Percentiles rank a stretch among this genome's conserved stretches.
phyloP scores from a whole-genome alignment of 2,888 invertebrate species.

The Tubulanus polymorphus region DNA sequence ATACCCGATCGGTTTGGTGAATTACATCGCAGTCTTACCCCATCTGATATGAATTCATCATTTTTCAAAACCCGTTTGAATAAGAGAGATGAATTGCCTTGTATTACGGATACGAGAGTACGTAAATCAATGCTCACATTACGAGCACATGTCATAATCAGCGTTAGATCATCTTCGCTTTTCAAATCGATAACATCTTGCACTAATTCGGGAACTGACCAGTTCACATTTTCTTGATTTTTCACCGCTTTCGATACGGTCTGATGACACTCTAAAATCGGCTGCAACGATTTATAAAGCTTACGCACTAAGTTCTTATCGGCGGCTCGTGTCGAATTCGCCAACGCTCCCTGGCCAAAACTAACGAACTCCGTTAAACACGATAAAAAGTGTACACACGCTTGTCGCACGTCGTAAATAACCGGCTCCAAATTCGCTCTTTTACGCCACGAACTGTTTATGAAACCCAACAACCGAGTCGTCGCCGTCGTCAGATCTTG shows the following conservation, averaged over 20 bases:
- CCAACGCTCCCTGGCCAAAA: slow-evolving; percentile 82
- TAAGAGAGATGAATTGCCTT: slow-evolving; percentile 51
- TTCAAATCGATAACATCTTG: slow-evolving; percentile 49
- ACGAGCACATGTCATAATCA: slow-evolving; percentile 79
- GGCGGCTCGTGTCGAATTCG: slow-evolving; percentile 67
- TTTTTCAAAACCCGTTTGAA: slow-evolving; percentile 27
- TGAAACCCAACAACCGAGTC: slow-evolving; percentile 72
- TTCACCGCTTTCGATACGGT: slow-evolving; percentile 29
- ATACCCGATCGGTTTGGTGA: slow-evolving; percentile 43
- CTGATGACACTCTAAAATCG: slow-evolving; percentile 36
- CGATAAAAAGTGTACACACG: slow-evolving; percentile 72
- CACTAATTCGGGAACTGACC: slow-evolving; percentile 33
- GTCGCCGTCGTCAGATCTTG: slow-evolving; percentile 78
- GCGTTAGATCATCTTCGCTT: slow-evolving; percentile 77
- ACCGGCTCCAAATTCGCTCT: slow-evolving; percentile 73
- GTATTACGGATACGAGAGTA: slow-evolving; percentile 85
- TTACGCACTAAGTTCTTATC: slow-evolving; percentile 42
- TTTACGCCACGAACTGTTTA: slow-evolving; percentile 69
- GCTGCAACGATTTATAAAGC: slow-evolving; percentile 35
- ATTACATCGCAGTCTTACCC: not conserved
- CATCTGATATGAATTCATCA: slow-evolving; percentile 22
- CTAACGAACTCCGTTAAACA: slow-evolving; percentile 82
- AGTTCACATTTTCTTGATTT: slow-evolving; percentile 37
- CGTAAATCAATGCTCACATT: slow-evolving; percentile 85
- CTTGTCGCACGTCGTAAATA: slow-evolving; percentile 77